Evolutionary conservation across 2,888 invertebrate species (phyloP).

Genomic region (Brenthis daphne): DNA sequence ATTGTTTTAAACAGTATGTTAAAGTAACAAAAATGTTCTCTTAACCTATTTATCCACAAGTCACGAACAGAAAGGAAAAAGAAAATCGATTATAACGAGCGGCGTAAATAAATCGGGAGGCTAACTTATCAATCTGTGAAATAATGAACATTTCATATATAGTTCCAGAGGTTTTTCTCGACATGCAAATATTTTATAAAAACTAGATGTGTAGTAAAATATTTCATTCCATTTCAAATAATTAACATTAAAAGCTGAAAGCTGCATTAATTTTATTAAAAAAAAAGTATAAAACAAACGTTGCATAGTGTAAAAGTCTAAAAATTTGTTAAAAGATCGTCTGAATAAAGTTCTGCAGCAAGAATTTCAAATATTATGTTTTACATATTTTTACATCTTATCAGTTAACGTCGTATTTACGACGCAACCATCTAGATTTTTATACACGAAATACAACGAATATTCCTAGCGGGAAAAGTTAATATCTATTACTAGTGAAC

Average conservation of each 20-base stretch:
- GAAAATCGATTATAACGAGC: constrained; percentile 24
- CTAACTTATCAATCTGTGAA: constrained; percentile 22
- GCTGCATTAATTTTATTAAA: too few relatives aligned
- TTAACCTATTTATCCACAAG: constrained; percentile 13
- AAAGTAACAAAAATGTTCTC: neutral
- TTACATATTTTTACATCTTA: constrained; percentile 20
- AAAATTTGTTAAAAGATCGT: constrained; percentile 13
- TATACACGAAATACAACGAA: constrained; percentile 6
- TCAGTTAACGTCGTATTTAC: constrained; percentile 15
- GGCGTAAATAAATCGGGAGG: constrained; percentile 27
- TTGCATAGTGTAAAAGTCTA: neutral
- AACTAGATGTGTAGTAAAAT: too few relatives aligned
- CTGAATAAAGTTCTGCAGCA: constrained; percentile 10
- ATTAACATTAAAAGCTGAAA: too few relatives aligned
- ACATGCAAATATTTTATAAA: too few relatives aligned
- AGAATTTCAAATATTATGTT: constrained; percentile 18
- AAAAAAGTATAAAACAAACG: neutral
- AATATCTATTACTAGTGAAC: constrained; percentile 1
- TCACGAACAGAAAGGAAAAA: constrained; percentile 10
- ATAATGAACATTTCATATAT: neutral
- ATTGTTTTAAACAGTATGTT: neutral
- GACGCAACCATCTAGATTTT: constrained; percentile 4
- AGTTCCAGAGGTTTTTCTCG: neutral
- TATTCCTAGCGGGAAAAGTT: constrained; percentile 6
- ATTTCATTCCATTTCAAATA: too few relatives aligned